These are phyloP conservation scores for Argya squamiceps DNA, from an alignment of 2,797 vertebrate genomes.

Conservation along the genomic window DNA sequence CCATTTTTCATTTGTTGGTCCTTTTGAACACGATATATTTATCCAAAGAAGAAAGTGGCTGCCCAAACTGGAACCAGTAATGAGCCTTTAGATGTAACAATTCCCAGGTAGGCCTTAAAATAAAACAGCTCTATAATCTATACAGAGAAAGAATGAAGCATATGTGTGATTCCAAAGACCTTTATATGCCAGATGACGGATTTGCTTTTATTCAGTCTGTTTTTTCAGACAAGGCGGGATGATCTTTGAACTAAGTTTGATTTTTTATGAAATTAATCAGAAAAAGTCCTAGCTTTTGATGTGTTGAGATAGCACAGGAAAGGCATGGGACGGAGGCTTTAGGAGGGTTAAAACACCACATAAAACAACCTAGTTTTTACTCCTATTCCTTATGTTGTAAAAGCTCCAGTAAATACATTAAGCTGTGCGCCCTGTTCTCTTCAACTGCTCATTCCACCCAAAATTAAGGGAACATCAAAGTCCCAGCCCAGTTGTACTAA, in stretches of 20 bases:
- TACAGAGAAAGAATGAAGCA: slow-evolving; percentile 36
- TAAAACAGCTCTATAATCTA: slow-evolving; percentile 55
- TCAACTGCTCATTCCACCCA: background rate
- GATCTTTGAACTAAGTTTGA: background rate
- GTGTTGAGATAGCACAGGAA: slow-evolving; percentile 39
- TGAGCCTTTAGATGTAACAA: slow-evolving; percentile 42
- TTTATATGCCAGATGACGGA: slow-evolving; percentile 14
- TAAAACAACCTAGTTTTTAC: slow-evolving; percentile 48
- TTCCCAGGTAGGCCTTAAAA: slow-evolving; percentile 64
- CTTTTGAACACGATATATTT: slow-evolving; percentile 55
- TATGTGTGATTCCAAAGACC: slow-evolving; percentile 30
- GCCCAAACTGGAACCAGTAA: slow-evolving; percentile 39
- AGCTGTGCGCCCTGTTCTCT: rapidly evolving
- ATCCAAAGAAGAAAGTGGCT: slow-evolving; percentile 49
- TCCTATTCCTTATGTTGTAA: background rate
- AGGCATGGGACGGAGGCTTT: background rate
- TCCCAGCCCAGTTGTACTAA: background rate
- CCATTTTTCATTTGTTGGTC: slow-evolving; percentile 32
- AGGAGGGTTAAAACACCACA: slow-evolving; percentile 15
- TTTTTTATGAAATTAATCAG: slow-evolving; percentile 29
- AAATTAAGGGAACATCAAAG: background rate
- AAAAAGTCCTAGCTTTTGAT: background rate
- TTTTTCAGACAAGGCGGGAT: background rate
- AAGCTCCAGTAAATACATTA: background rate
- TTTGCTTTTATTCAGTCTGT: background rate